phyloP scores from a whole-genome alignment of 2,888 invertebrate species.

The Molorchus minor region DNA sequence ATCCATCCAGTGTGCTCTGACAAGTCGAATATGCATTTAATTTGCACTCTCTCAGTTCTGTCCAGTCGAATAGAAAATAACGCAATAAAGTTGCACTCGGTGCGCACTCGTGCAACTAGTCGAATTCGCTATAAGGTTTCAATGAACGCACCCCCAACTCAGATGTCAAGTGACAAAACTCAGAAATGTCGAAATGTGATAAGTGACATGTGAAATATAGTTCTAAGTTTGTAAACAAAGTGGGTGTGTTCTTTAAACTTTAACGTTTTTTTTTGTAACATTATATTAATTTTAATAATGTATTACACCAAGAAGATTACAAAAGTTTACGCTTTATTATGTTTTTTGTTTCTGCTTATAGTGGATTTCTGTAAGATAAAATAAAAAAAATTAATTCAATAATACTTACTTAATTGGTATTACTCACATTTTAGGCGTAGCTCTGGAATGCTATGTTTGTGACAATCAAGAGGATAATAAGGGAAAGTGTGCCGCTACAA shows the following conservation, averaged over 20 bases:
- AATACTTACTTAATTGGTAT: conserved; percentile 12
- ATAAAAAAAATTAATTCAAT: conserved; percentile 4
- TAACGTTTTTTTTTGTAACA: too few relatives aligned
- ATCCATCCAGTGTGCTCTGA: too few relatives aligned
- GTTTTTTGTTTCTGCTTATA: neutral
- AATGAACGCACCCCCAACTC: too few relatives aligned
- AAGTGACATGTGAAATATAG: neutral
- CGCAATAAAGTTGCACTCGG: too few relatives aligned
- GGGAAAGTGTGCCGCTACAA: conserved; percentile 92
- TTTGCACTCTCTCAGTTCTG: too few relatives aligned
- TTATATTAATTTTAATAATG: neutral
- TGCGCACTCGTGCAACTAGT: too few relatives aligned
- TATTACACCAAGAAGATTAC: conserved; percentile 4
- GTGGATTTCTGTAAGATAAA: neutral
- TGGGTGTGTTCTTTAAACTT: conserved; percentile 7
- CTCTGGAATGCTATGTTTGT: conserved; percentile 95
- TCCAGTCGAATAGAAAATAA: too few relatives aligned
- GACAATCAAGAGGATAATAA: conserved; percentile 90
- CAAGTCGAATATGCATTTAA: too few relatives aligned
- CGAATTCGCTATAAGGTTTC: too few relatives aligned
- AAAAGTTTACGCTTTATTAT: conserved; percentile 8
- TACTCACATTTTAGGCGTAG: conserved; percentile 64
- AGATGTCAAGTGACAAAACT: too few relatives aligned
- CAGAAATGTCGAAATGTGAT: too few relatives aligned
- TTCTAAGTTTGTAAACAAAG: neutral